Percentiles rank a stretch among this genome's conserved stretches.
Evolutionary conservation across 2,797 vertebrate species (phyloP).

Genomic region (Pygocentrus nattereri): DNA sequence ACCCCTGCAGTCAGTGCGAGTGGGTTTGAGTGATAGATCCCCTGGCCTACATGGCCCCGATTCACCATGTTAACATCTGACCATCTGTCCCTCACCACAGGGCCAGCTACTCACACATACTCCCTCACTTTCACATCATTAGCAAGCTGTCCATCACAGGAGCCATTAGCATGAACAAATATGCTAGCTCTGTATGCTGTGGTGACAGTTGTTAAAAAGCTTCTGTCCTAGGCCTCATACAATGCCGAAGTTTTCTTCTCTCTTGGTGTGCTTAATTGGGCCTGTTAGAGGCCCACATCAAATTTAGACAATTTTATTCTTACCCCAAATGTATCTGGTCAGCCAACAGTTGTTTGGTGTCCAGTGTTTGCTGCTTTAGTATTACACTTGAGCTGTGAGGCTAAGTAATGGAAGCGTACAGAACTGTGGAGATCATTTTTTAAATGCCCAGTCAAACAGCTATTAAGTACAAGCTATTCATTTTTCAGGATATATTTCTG

Average conservation of each 20-base stretch:
- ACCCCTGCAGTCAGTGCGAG: background rate
- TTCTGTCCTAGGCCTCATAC: background rate
- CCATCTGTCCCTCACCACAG: conserved; percentile 24
- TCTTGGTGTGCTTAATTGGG: background rate
- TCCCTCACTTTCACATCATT: background rate
- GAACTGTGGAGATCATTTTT: too few relatives aligned
- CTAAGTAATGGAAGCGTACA: too few relatives aligned
- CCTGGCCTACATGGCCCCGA: conserved; percentile 3
- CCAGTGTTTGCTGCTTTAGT: too few relatives aligned
- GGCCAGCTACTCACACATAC: background rate
- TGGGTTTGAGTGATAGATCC: conserved; percentile 14
- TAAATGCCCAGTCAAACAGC: too few relatives aligned
- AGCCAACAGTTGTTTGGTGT: too few relatives aligned
- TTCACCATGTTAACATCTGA: conserved; percentile 35
- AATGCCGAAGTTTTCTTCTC: background rate
- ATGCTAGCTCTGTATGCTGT: background rate
- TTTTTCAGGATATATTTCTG: too few relatives aligned
- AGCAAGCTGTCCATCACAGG: conserved; percentile 13
- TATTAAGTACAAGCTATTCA: too few relatives aligned
- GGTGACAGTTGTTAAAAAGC: background rate
- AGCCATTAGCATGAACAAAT: conserved; percentile 22
- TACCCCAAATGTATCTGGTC: too few relatives aligned
- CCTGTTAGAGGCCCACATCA: too few relatives aligned
- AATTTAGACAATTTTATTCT: too few relatives aligned
- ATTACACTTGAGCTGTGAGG: too few relatives aligned